Conservation (phyloP, 2,113 vertebrate species). For the Lophius piscatorius region DNA sequence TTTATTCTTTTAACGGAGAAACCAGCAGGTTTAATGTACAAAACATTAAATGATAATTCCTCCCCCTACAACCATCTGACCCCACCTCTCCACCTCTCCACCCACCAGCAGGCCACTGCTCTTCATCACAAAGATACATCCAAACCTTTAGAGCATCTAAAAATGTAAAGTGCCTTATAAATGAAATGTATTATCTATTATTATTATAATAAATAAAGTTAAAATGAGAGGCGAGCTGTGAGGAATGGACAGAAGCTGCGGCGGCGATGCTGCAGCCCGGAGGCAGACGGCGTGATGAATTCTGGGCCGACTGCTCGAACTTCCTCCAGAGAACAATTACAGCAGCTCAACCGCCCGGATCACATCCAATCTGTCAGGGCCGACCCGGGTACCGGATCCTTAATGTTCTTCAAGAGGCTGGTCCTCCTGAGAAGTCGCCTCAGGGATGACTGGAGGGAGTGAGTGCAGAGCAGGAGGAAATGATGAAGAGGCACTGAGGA, state of each 20-base stretch:
- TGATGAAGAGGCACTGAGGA: constrained; percentile 39
- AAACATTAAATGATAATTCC: too few relatives aligned
- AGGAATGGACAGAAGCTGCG: constrained; percentile 21
- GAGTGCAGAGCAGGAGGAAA: constrained; percentile 27
- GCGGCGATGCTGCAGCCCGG: constrained; percentile 38
- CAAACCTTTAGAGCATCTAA: too few relatives aligned
- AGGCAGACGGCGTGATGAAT: constrained; percentile 57
- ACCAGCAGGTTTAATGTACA: too few relatives aligned
- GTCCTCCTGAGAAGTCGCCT: constrained; percentile 54
- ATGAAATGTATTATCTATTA: too few relatives aligned
- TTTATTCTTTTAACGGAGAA: too few relatives aligned
- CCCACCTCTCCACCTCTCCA: too few relatives aligned
- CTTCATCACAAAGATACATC: too few relatives aligned
- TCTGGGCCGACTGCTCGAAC: constrained; percentile 34
- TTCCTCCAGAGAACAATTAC: constrained; percentile 78
- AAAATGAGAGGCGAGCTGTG: constrained; percentile 19
- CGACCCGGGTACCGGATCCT: constrained; percentile 50
- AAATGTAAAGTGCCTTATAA: too few relatives aligned
- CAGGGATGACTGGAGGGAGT: constrained; percentile 44
- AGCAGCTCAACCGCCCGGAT: constrained; percentile 65
- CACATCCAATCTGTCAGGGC: constrained; percentile 62
- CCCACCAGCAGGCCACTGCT: too few relatives aligned
- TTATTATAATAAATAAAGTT: too few relatives aligned
- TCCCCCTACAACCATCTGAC: too few relatives aligned
- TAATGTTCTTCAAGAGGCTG: constrained; percentile 59